Evolutionary conservation across 2,797 vertebrate genomes (phyloP), one percentile per base, ranked within the genome.

Genomic region (Anabas testudineus): DNA sequence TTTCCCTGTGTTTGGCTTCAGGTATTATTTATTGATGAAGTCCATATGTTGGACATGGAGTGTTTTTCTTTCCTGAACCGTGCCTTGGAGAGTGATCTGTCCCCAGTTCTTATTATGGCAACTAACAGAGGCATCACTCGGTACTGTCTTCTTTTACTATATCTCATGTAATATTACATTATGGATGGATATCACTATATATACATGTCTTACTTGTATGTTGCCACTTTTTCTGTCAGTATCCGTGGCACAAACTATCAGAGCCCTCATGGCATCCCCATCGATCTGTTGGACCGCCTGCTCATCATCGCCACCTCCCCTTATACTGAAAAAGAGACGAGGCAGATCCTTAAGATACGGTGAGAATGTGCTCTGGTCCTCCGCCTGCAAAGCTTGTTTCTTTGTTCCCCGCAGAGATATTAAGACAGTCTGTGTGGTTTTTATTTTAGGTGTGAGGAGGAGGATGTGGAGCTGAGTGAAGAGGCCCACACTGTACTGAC

Each of bases 1-100:
- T 51, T 13, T 60, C 0, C n/a, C 0, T 52, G n/a, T 52, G 8
- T 76, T 30, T 67, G 56, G 7, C 32, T 78, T 4, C 68, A 98
- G 97, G 97, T 98, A 76, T 94, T 98, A 39, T 98, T 98, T 83
- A 97, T 98, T 3, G 97, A 98, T 0, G 97, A 98, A 87, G 97
- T 98, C 10, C 97, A 98, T 67, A 99, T 99, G 97, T 80, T 98
- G 90, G 97, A 98, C 82, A 99, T 98, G n/a, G 97, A 99, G 89
- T 97, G 97, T 67, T 99, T 98, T 76, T 99, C 97, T 1, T 99
- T 97, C 86, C 92, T 99, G 67, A 99, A 99, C 87, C 96, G 97
- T 0, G 97, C 97, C 7, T 88, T 99, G 81, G 97, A 99, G 91
- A 99, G 95, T 3, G 97, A 98, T 90, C 92, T 98, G 90, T 96